Evolutionary conservation across 2,888 invertebrate species (phyloP).

Genomic region (Machimus rusticus): DNA sequence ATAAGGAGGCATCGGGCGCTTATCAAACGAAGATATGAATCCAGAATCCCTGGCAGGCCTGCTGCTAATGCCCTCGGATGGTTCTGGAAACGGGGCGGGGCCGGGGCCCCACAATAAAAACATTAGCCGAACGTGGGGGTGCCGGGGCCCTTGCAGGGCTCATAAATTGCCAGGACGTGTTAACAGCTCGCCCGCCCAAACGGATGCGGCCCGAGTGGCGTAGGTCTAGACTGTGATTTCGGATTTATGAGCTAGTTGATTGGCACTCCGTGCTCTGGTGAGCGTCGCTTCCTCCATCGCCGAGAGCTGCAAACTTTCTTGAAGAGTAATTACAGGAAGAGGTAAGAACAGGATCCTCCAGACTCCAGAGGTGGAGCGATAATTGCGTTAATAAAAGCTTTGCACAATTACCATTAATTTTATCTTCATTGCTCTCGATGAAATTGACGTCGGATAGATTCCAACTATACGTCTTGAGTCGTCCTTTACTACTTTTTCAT

Average conservation of each 20-base stretch:
- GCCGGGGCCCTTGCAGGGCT: not conserved
- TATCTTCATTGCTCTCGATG: not conserved
- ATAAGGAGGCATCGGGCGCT: not conserved
- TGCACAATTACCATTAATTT: not conserved
- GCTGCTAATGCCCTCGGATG: not conserved
- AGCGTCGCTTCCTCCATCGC: not conserved
- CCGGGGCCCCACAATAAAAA: not conserved
- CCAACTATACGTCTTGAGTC: not conserved
- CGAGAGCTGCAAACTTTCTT: not conserved
- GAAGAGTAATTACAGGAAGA: not conserved
- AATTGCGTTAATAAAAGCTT: not conserved
- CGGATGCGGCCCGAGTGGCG: not conserved
- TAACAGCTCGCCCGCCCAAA: not conserved
- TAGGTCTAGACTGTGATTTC: not conserved
- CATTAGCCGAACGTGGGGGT: not conserved
- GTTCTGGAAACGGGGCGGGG: not conserved
- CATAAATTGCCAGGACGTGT: conserved; percentile 8
- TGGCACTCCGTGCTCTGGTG: not conserved
- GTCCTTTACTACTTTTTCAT: no score
- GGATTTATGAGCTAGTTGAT: not conserved
- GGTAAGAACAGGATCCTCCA: not conserved
- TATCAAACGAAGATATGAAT: conserved; percentile 4
- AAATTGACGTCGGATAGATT: not conserved
- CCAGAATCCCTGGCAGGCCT: not conserved
- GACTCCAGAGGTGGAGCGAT: not conserved